These are phyloP conservation scores for Hippasteria phrygiana DNA, from an alignment of 53 echinoderm and acorn worm genomes.

Conservation along the genomic window DNA sequence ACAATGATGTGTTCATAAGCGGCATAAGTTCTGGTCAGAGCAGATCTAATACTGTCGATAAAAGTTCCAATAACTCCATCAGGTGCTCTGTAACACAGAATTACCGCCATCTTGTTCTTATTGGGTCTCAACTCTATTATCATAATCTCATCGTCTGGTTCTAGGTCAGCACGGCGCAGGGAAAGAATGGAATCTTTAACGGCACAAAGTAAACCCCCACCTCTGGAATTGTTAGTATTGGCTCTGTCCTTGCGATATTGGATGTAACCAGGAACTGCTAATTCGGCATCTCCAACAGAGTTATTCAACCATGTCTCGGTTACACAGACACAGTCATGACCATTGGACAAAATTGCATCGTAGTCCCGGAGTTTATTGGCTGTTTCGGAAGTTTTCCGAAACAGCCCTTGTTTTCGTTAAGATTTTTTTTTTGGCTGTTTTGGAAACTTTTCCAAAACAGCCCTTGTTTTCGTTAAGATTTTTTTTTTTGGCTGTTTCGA, in stretches of 20 bases:
- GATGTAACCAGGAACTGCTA: not conserved
- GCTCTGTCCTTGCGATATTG: not conserved
- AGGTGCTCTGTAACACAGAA: conserved; percentile 25
- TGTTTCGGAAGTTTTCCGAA: too few species aligned
- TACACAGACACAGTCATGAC: conserved; percentile 31
- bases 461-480: too few species aligned
- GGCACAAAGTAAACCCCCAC: conserved; percentile 8
- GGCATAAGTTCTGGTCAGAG: not conserved
- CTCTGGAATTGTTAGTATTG: not conserved
- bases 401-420: too few species aligned
- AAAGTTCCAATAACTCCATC: not conserved
- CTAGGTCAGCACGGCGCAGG: conserved; percentile 17
- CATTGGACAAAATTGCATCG: not conserved
- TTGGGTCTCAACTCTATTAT: conserved; percentile 14
- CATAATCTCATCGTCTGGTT: conserved; percentile 24
- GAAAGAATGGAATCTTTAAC: conserved; percentile 26
- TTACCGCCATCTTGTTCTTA: conserved; percentile 2
- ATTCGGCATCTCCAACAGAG: conserved; percentile 1
- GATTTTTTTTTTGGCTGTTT: too few species aligned
- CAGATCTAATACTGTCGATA: not conserved
- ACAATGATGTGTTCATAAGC: conserved; percentile 7
- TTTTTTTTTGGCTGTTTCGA: too few species aligned
- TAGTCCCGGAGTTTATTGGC: conserved; percentile 24
- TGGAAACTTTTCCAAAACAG: too few species aligned
- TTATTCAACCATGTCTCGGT: conserved; percentile 33